A percentile compares a stretch with the other conserved stretches of the same genome.
These are phyloP conservation scores for Sesia apiformis DNA, from an alignment of 2,888 invertebrate species.

Conservation along the genomic window DNA sequence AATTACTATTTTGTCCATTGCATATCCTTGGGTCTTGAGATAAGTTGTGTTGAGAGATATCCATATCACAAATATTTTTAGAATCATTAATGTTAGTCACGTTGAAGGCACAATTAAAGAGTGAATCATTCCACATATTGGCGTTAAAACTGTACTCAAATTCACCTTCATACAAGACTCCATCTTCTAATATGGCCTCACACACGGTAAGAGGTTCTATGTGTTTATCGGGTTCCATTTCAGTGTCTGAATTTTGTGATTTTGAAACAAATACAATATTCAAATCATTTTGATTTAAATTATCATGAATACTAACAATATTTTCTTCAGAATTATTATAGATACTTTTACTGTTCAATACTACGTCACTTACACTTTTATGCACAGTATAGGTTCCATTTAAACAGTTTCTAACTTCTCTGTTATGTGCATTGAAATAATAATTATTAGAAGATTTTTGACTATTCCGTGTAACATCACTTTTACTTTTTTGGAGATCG, in stretches of 20 bases:
- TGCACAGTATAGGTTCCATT: not conserved
- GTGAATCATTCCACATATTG: no score
- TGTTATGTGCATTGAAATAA: not conserved
- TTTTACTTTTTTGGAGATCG: no score
- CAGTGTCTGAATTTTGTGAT: constrained; percentile 7
- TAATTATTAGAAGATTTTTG: no score
- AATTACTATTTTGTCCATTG: no score
- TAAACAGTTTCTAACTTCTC: not conserved
- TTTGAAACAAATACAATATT: constrained; percentile 10
- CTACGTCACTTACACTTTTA: not conserved
- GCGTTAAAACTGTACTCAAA: constrained; percentile 1
- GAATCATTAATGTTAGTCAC: no score
- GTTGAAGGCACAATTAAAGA: no score
- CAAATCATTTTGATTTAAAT: not conserved
- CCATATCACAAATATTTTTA: no score
- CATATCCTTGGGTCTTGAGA: no score
- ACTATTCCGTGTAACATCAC: no score
- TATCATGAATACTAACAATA: not conserved
- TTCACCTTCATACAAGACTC: not conserved
- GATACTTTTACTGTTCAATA: not conserved
- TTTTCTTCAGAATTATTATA: not conserved
- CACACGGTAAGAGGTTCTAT: constrained; percentile 30
- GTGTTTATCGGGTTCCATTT: constrained; percentile 1
- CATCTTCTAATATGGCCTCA: constrained; percentile 20
- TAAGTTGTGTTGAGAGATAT: no score